These are phyloP conservation scores for Takifugu bimaculatus DNA, from an alignment of 2,113 vertebrate species.

Conservation along the genomic window DNA sequence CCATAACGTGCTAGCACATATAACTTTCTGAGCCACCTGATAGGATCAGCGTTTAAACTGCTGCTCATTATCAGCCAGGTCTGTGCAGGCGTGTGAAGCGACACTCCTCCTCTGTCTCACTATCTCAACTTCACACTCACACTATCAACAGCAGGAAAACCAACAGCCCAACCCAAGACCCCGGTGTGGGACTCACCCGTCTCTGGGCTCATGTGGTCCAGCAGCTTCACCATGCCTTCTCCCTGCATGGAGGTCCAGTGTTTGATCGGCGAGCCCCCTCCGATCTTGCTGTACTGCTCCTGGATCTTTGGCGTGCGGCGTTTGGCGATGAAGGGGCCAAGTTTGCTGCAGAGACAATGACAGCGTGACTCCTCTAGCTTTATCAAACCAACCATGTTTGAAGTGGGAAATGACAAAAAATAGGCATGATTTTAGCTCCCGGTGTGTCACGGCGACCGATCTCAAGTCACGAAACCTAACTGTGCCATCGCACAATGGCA, in stretches of 20 bases:
- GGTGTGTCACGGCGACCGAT: no score
- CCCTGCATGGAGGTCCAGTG: constrained; percentile 92
- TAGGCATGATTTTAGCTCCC: no score
- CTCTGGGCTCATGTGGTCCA: constrained; percentile 86
- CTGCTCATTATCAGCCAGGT: constrained; percentile 36
- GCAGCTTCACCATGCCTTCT: constrained; percentile 93
- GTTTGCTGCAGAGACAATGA: constrained; percentile 67
- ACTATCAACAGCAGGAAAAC: not conserved
- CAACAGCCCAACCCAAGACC: not conserved
- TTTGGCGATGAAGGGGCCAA: constrained; percentile 90
- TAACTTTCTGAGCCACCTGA: not conserved
- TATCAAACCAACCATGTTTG: no score
- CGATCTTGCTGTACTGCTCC: constrained; percentile 93
- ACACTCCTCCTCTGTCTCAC: constrained; percentile 28
- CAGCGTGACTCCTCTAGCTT: no score
- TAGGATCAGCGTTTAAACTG: not conserved
- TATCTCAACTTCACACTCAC: constrained; percentile 32
- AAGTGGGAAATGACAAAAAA: no score
- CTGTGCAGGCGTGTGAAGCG: constrained; percentile 23
- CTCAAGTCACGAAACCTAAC: no score
- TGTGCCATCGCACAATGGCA: no score
- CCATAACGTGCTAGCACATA: no score
- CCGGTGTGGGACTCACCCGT: constrained; percentile 75
- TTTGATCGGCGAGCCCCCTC: constrained; percentile 93
- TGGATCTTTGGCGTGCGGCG: constrained; percentile 92